Base-by-base conservation (phyloP, 2,113 vertebrate species). In the Rhinogobius similis region DNA sequence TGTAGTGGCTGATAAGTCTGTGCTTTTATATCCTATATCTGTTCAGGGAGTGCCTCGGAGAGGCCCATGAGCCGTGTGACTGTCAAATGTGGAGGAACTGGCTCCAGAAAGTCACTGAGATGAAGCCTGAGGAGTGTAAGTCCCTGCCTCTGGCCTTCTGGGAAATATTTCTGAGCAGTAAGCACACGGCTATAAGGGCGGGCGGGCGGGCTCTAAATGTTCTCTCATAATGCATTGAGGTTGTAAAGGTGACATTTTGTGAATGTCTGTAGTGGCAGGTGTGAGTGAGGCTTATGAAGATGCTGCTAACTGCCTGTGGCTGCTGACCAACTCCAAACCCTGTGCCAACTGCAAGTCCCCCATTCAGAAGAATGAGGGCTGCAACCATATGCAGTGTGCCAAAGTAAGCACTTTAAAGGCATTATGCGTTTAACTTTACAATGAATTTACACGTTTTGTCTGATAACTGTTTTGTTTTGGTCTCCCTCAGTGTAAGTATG, bases 301-400 rank as follows among this genome's bases (percentile, higher is more conserved):
- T 62, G 98, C 98, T 82, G 98, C 98, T 90, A 99, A 99, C 90
- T 99, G 98, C 88, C 93, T 99, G 73, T 99, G 98, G 98, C 91
- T 99, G 81, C 89, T 99, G 79, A 97, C 96, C 27, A 99, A 99
- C 93, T 97, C 97, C 81, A 99, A 99, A 87, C 94, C 98, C 0
- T 99, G 98, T 71, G 96, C 98, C 91, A 99, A 98, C 91, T 99
- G 98, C 92, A 99, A 99, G 88, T 99, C 98, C 74, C 97, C 98
- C 11, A 99, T 99, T 92, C 98, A 99, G 92, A 99, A 99, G 95
- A 99, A 99, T 9, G 97, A 99, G 85, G 97, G 97, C 83, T 99
- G 97, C 92, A 99, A 99, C 89, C 97, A 99, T 84, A 99, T 99
- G 97, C 97, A 99, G 76, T 99, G 97, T 94, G 97, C 96, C 85